phyloP scores from a whole-genome alignment of 2,797 vertebrate genomes.

The Spatula clypeata region DNA sequence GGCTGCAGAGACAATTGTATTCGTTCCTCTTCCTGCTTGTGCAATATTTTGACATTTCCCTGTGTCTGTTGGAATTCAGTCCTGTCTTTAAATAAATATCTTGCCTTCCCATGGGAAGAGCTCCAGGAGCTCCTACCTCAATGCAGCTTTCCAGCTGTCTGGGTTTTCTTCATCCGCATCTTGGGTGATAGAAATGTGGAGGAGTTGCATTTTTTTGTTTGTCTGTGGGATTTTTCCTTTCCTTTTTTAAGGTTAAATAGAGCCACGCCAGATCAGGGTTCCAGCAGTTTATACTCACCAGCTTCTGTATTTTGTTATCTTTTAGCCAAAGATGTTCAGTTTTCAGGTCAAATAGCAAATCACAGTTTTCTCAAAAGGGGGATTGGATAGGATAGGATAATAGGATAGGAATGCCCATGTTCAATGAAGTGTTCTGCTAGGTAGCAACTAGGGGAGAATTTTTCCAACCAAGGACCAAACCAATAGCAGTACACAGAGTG shows the following conservation, averaged over 20 bases:
- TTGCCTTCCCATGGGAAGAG: background rate
- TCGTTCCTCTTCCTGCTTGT: background rate
- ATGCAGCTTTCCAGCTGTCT: background rate
- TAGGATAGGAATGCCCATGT: background rate
- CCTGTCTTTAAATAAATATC: background rate
- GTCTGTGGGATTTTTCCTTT: background rate
- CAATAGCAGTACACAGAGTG: background rate
- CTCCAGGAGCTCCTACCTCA: background rate
- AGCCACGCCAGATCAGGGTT: background rate
- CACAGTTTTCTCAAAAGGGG: background rate
- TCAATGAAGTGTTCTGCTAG: background rate
- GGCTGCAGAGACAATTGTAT: background rate
- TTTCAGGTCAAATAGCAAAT: background rate
- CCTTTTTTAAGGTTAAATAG: background rate
- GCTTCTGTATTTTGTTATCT: background rate
- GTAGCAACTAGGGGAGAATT: accelerated
- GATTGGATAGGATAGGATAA: background rate
- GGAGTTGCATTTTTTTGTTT: background rate
- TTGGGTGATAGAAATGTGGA: background rate
- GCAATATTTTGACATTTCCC: conserved; percentile 2
- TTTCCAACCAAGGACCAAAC: background rate
- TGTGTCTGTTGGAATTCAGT: background rate
- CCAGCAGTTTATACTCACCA: background rate
- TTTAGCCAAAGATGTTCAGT: background rate
- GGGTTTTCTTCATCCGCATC: background rate